Base-by-base conservation (phyloP, 2,888 invertebrate genomes). In the Heliconius erato region DNA sequence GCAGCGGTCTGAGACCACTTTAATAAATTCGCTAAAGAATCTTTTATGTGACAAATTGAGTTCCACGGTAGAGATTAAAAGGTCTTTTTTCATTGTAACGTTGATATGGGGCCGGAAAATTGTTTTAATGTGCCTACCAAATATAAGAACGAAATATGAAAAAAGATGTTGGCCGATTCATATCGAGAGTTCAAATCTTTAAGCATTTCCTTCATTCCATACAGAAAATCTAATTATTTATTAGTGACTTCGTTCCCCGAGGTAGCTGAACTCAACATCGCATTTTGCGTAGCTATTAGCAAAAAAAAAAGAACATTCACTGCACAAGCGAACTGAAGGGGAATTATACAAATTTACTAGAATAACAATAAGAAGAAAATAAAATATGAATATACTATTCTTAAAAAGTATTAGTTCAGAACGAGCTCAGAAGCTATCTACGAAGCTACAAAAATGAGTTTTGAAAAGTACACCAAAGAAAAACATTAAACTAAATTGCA, bases 1-100 rank as follows among this genome's bases (percentile, higher is more conserved):
- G 19, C 14, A 40, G 35, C 77, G 69, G 77, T 65, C 77, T 23
- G 69, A 72, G 74, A 59, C 79, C 79, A 82, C 76, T 74, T 79
- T 74, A 82, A 82, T 79, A 82, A 79, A 82, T 79, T 79, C 79
- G 74, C 82, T 84, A 82, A 81, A 81, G 83, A 81, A 79, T 84
- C 83, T 80, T 78, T 84, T 84, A 82, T 79, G 72, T 79, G 40
- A 78, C 80, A 84, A 84, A 84, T 84, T 84, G 83, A 83, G 81
- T 80, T 84, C 80, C 76, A 65, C 54, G 28, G 72, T 68, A 59
- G 23, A 78, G 59, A 78, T 81, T 81, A 81, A 78, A 78, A 78
- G 54, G 68, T n/a, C 71, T 35, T 19, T 65, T 69, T 81, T 77
- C 71, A 71, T 69, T 79, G 35, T 79, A 67, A 67, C 49, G 65